Base-by-base conservation (phyloP, 1,140 invertebrate species). In the Palaemon carinicauda region DNA sequence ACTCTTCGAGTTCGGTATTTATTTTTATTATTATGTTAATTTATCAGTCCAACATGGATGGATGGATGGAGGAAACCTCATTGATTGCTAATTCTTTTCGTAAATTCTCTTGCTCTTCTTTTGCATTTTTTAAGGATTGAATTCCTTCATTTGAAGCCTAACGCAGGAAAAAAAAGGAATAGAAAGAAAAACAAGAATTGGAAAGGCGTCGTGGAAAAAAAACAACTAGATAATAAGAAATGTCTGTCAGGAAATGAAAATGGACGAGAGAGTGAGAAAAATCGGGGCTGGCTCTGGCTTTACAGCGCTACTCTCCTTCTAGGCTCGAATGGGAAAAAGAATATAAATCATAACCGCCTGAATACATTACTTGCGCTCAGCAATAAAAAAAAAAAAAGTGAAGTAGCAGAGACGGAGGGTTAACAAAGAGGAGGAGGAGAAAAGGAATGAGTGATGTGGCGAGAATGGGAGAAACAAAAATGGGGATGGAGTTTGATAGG, bases 341-440 rank as follows among this genome's bases (percentile, higher is more conserved):
- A 80, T 80, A 86, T 86, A 86, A 86, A 86, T 86, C 77, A 80
- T 80, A 86, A 80, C 83, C 73, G 41, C 19, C 83, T 86, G 83
- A 86, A 86, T 85, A 86, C 83, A 86, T 86, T 86, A 86, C 83
- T 86, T 73, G 83, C 17, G 56, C 12, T 71, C 52, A 77, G 83
- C 83, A 86, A 86, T 86, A 86, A 86, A 86, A 86, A 85, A 85
- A 78, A 41, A 69, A 53, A 19, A 21, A 41, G 51, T 50, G 51
- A 78, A 50, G 75, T 73, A 74, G 51, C 50, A 74, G 81, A 74
- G 81, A 82, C 50, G 33, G 51, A 54, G 24, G 33, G 69, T 27
- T 31, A 31, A 65, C n/a, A 29, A 54, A 60, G 31, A 29, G 71
- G 69, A 52, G 69, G 71, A 41, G 50, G 69, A 53, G 53, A 53